These are phyloP conservation scores for Anthopleura xanthogrammica DNA, from an alignment of 92 coral and sea anemone genomes.

Conservation along the genomic window DNA sequence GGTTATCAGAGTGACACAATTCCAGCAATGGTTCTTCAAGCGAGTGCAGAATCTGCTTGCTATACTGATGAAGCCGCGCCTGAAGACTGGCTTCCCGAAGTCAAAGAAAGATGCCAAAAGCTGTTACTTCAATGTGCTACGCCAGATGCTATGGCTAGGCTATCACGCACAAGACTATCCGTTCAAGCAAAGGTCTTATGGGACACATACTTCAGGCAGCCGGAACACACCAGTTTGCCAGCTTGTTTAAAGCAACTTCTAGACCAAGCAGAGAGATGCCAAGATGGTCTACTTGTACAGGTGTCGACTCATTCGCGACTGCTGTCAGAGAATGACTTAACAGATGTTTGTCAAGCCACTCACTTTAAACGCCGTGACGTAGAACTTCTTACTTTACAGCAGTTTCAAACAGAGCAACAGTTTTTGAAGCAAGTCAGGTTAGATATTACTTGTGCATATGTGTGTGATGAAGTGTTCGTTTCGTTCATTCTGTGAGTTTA, in stretches of 20 bases:
- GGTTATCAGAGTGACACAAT: slow-evolving; percentile 86
- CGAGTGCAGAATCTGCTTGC: slow-evolving; percentile 39
- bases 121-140: slow-evolving; percentile 73
- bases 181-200: slow-evolving; percentile 44
- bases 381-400: slow-evolving; percentile 47
- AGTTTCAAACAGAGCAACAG: slow-evolving; percentile 71
- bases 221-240: slow-evolving; percentile 71
- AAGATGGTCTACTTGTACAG: slow-evolving; percentile 61
- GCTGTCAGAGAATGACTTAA: slow-evolving; percentile 53
- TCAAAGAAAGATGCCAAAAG: slow-evolving; percentile 39
- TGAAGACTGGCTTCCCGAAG: slow-evolving; percentile 32
- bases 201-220: slow-evolving; percentile 57
- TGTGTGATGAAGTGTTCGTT: neutral
- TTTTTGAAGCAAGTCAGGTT: slow-evolving; percentile 36
- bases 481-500: no score
- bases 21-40: slow-evolving; percentile 79
- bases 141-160: slow-evolving; percentile 87
- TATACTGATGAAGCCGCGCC: slow-evolving; percentile 10
- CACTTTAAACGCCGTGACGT: slow-evolving; percentile 10
- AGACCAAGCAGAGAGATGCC: neutral
- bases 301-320: slow-evolving; percentile 84
- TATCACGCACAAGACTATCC: slow-evolving; percentile 49
- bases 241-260: slow-evolving; percentile 32
- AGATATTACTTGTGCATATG: neutral
- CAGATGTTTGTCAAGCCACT: slow-evolving; percentile 27